Conservation (phyloP, 2,888 invertebrate genomes). For the Melieria crassipennis region DNA sequence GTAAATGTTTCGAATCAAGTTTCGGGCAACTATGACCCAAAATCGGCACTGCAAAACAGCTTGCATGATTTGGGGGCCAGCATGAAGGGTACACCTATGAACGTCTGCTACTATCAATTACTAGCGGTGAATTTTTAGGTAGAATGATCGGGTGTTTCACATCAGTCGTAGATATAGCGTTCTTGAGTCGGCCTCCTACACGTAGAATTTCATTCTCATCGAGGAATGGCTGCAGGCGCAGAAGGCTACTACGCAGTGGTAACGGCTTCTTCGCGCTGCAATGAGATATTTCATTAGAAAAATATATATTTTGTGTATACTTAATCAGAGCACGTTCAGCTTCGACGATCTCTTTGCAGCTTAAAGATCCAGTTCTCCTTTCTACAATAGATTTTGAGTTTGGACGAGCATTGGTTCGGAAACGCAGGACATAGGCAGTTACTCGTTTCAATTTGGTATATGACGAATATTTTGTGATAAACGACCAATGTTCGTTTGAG, state of each 20-base stretch:
- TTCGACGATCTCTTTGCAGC: not conserved
- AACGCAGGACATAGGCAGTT: not conserved
- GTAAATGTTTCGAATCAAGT: not conserved
- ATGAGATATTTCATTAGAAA: conserved; percentile 5
- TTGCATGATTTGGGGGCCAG: conserved; percentile 15
- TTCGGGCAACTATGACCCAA: conserved; percentile 17
- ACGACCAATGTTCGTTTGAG: conserved; percentile 1
- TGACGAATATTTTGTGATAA: conserved; percentile 11
- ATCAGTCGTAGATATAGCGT: not conserved
- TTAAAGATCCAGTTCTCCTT: not conserved
- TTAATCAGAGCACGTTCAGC: conserved; percentile 1
- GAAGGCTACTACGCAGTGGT: not conserved
- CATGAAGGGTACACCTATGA: not conserved
- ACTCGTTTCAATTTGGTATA: conserved; percentile 7
- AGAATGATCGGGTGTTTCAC: not conserved
- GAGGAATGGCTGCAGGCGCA: not conserved
- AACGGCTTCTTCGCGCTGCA: not conserved
- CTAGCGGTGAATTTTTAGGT: conserved; percentile 1
- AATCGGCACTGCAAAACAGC: conserved; percentile 4
- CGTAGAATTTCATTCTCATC: not conserved
- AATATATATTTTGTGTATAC: conserved; percentile 1
- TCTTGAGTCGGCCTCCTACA: not conserved
- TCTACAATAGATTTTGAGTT: no score
- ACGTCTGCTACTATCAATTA: not conserved
- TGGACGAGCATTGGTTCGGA: not conserved